Base-by-base conservation (phyloP, 2,113 vertebrate genomes). In the Dasyurus viverrinus region DNA sequence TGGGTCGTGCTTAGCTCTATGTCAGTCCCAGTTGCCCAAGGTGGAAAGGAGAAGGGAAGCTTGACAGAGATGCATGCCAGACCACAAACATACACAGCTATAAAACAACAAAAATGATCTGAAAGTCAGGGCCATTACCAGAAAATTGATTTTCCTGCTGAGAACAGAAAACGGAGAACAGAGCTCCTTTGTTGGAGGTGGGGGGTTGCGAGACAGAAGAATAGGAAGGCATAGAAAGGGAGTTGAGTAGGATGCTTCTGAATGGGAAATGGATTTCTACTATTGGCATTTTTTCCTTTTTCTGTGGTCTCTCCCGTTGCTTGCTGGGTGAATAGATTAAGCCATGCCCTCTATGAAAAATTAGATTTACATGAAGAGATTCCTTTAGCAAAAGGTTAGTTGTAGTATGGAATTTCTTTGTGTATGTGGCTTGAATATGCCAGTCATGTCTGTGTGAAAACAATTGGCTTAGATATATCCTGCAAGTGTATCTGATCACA, bases 351-450 rank as follows among this genome's bases (percentile, higher is more conserved):
- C 94, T 89, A 89, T 94, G 96, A 93, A 95, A 97, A 98, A 97
- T 68, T 60, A 96, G 92, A 97, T 96, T 93, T 97, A 91, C 5
- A 1, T 94, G 96, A 97, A 93, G 95, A 97, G 97, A 95, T 94
- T 97, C 95, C 47, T 89, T 24, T 94, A 92, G 97, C 95, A 95
- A 48, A 96, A 89, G 96, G 94, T 96, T 97, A 90, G 11, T 76
- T 90, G 94, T 92, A 93, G 95, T 92, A 94, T 90, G 90, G 97
- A 93, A 97, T 98, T 97, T 97, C 97, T 97, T 97, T 93, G 89
- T 46, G 94, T 48, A 90, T 93, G 46, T 52, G 89, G 92, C 25
- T 57, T 46, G 93, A 48, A 91, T 92, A 10, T 68, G 93, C 50
- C 93, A 92, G 47, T 52, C 42, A 19, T 1, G n/a, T 4, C 30